A percentile compares a stretch with the other conserved stretches of the same genome.
These are phyloP conservation scores for Xiphophorus birchmanni DNA, from an alignment of 2,797 vertebrate species.

Conservation along the genomic window DNA sequence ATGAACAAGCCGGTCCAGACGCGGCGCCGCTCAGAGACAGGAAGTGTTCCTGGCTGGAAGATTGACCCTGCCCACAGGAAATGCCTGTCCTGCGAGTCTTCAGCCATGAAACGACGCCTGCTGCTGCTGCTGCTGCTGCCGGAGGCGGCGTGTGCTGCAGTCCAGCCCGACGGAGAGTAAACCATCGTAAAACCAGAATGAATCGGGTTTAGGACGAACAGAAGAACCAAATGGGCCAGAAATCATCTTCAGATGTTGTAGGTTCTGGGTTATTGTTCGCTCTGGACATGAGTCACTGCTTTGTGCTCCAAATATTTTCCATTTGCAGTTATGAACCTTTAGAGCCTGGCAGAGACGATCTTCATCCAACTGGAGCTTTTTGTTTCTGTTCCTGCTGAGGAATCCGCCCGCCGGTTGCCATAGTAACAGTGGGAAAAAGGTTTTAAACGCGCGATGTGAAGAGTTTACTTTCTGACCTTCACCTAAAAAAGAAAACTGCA, in stretches of 20 bases:
- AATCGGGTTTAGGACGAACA: slow-evolving; percentile 43
- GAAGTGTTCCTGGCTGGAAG: slow-evolving; percentile 79
- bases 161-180: slow-evolving; percentile 61
- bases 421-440: slow-evolving; percentile 30
- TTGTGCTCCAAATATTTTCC: slow-evolving; percentile 69
- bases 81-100: slow-evolving; percentile 77
- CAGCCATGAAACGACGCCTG: slow-evolving; percentile 46
- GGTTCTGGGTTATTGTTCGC: slow-evolving; percentile 12
- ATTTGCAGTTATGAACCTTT: slow-evolving; percentile 65
- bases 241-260: slow-evolving; percentile 50
- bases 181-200: slow-evolving; percentile 51
- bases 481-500: slow-evolving; percentile 3
- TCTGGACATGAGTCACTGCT: slow-evolving; percentile 57
- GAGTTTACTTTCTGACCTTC: slow-evolving; percentile 22
- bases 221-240: slow-evolving; percentile 35
- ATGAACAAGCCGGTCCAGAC: slow-evolving; percentile 53
- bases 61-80: slow-evolving; percentile 83
- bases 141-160: slow-evolving; percentile 36
- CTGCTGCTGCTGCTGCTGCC: slow-evolving; percentile 42
- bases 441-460: slow-evolving; percentile 24
- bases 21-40: slow-evolving; percentile 72
- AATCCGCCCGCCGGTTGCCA: slow-evolving; percentile 18
- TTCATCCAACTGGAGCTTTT: slow-evolving; percentile 45
- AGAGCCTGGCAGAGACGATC: slow-evolving; percentile 70
- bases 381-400: slow-evolving; percentile 20